Base-by-base conservation (phyloP, 2,797 vertebrate genomes). In the Botia kubotai region DNA sequence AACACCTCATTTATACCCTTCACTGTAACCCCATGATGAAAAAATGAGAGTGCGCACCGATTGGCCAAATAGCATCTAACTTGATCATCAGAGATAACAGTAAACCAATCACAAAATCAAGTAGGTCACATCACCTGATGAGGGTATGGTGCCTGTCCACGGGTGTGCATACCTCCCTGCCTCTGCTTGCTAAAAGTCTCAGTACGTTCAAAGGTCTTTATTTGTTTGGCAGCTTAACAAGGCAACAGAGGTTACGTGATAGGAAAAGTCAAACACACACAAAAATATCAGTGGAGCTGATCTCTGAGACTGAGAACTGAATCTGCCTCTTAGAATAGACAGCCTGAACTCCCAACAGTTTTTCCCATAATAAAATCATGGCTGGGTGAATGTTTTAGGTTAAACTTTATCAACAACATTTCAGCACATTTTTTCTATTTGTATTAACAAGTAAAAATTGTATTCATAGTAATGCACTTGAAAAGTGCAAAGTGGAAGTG, bases 81-180 rank as follows among this genome's bases (percentile, higher is more conserved):
- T 57, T 36, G 72, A 80, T 77, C 62, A 69, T 7, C 57, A 33
- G 76, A 50, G 43, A 53, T 21, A 26, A 33, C 36, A 21, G 19
- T 3, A 3, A 48, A 53, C 85, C 75, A 86, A 81, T 85, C 75
- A 85, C 60, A 78, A 43, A 46, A 23, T 48, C 5, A 58, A 46
- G 71, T n/a, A 13, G 65, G 63, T 84, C 81, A 72, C 68, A 79
- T 83, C 83, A 85, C 67, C 79, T 69, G 72, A 19, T 66, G 77
- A 80, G 73, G 16, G 11, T 12, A 7, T 19, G 26, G 52, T 14
- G 17, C 29, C 13, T 71, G 23, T 53, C 46, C 19, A 43, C 33
- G 60, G 36, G 46, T 76, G 57, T 5, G 4, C 11, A 39, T 36
- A 4, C 1, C 12, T 14, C 13, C 19, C 57, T 39, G 60, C 4